Evolutionary conservation across 2,113 vertebrate genomes (phyloP).

Genomic region (Bos javanicus): DNA sequence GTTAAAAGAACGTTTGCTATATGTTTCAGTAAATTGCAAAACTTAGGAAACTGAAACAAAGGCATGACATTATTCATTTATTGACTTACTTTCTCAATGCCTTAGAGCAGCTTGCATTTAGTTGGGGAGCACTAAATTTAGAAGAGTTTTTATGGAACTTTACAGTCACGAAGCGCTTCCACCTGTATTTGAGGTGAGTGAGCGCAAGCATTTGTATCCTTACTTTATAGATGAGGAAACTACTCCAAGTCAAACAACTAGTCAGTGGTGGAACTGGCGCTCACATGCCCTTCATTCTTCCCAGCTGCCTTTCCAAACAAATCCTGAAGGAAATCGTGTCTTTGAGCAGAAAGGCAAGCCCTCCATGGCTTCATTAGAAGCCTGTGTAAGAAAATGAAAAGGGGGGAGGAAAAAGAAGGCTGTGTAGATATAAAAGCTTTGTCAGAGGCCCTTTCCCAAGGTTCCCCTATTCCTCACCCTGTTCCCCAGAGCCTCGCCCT

Average conservation of each 20-base stretch:
- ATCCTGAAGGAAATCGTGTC: neutral
- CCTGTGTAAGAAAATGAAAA: neutral
- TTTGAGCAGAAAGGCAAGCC: neutral
- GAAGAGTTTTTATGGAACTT: neutral
- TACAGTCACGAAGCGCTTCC: neutral
- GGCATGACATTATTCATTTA: neutral
- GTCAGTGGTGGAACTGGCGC: neutral
- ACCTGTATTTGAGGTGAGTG: neutral
- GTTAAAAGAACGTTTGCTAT: neutral
- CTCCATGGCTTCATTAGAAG: neutral
- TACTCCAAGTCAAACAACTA: neutral
- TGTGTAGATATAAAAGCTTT: neutral
- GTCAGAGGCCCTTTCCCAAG: neutral
- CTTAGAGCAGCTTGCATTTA: neutral
- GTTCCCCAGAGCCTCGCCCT: neutral
- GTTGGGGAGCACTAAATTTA: neutral
- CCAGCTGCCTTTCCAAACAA: neutral
- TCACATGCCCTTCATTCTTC: neutral
- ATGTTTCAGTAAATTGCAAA: constrained; percentile 16
- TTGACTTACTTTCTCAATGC: neutral
- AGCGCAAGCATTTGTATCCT: neutral
- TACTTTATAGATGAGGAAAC: neutral
- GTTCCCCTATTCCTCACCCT: neutral
- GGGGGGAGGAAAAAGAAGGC: neutral
- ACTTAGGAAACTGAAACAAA: constrained; percentile 3